Evolutionary conservation across 1,140 invertebrate genomes (phyloP), one percentile per base, ranked within the genome.

Genomic region (Helicoverpa armigera): DNA sequence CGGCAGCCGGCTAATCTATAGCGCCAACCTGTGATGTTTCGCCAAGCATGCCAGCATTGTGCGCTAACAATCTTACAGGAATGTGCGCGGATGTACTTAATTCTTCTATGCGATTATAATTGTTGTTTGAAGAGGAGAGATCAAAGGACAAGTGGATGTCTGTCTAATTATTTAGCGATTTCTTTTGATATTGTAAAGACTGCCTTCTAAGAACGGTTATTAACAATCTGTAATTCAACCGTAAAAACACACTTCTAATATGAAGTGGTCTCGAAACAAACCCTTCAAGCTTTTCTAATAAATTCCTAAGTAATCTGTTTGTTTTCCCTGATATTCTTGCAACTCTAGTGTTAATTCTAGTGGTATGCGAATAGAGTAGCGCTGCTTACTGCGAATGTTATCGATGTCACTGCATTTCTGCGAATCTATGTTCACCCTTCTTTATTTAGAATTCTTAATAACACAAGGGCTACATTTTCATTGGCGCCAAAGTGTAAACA

Each of bases 271-370:
- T 53, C 18, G 43, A 74, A 74, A 58, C 72, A 60, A 54, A 58
- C 72, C 13, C 10, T 58, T 74, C 31, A 74, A 58, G 14, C 35
- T 48, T 74, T 74, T 60, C 53, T 60, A 43, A 74, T 74, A 31
- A 74, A 74, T 74, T 74, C 72, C 35, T 60, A 9, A 74, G 14
- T 18, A 60, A 74, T 74, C 72, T 43, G 23, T 58, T 69, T 58
- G 72, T 29, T 56, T 58, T 74, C n/a, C 58, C 54, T 60, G 54
- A 72, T 72, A 53, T 54, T 54, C 69, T 53, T 54, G 69, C 69
- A 69, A 69, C 43, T 50, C n/a, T 50, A 69, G 43, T 51, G 48
- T 69, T 23, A 69, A 50, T 69, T 12, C 7, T 69, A 50, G 16
- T 48, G 43, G 16, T 69, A 43, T 23, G 43, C 43, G 43, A 69